phyloP scores from a whole-genome alignment of 2,113 vertebrate species.

The Electrona antarctica region DNA sequence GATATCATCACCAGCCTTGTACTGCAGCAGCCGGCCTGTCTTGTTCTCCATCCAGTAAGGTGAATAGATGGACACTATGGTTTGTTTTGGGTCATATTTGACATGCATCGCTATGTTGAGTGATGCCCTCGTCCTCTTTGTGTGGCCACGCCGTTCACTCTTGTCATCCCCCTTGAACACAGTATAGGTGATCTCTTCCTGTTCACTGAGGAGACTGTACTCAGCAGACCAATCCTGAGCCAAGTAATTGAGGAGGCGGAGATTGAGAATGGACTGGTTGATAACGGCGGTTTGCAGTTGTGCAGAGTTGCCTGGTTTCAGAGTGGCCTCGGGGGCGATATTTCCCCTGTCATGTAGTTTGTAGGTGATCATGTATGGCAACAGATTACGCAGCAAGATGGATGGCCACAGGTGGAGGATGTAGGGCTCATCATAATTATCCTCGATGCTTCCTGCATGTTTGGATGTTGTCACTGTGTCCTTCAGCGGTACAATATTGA shows the following conservation, averaged over 20 bases:
- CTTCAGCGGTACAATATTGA: slow-evolving; percentile 89
- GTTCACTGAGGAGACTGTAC: slow-evolving; percentile 81
- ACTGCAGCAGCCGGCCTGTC: slow-evolving; percentile 91
- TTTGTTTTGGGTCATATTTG: slow-evolving; percentile 86
- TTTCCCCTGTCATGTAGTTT: slow-evolving; percentile 79
- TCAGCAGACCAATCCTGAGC: slow-evolving; percentile 89
- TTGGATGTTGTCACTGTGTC: slow-evolving; percentile 82
- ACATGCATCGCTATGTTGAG: slow-evolving; percentile 92
- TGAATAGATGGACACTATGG: slow-evolving; percentile 86
- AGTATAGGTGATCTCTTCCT: slow-evolving; percentile 91
- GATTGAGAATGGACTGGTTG: slow-evolving; percentile 84
- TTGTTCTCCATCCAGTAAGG: slow-evolving; percentile 99
- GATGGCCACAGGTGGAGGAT: slow-evolving; percentile 94
- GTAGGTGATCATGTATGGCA: slow-evolving; percentile 90
- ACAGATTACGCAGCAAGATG: slow-evolving; percentile 88
- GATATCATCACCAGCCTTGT: slow-evolving; percentile 92
- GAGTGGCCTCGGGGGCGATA: slow-evolving; percentile 57
- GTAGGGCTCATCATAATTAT: slow-evolving; percentile 89
- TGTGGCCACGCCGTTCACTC: slow-evolving; percentile 63
- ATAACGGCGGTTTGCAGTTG: slow-evolving; percentile 89
- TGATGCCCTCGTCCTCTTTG: slow-evolving; percentile 73
- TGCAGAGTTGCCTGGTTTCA: slow-evolving; percentile 86
- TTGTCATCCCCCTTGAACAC: slow-evolving; percentile 80
- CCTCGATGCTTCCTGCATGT: slow-evolving; percentile 81
- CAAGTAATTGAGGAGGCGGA: slow-evolving; percentile 88